Percentiles rank a stretch among this genome's conserved stretches.
Conservation (phyloP, 1,140 invertebrate genomes). For the Holotrichia oblita region DNA sequence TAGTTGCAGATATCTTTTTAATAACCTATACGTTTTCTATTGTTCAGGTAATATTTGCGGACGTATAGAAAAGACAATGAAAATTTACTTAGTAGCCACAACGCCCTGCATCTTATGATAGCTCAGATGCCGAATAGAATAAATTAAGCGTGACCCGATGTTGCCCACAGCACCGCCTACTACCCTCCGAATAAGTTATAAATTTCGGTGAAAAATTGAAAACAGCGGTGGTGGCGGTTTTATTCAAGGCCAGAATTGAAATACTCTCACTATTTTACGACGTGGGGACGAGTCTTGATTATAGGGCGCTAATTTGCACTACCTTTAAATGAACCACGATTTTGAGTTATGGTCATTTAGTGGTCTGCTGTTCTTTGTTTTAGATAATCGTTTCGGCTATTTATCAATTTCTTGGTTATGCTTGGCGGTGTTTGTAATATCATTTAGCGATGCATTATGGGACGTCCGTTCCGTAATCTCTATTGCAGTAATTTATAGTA, state of each 20-base stretch:
- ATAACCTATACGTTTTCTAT: slow-evolving; percentile 8
- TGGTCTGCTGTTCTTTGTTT: slow-evolving; percentile 31
- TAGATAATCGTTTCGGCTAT: slow-evolving; percentile 1
- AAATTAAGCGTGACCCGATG: slow-evolving; percentile 51
- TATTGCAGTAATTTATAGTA: not conserved
- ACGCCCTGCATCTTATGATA: not conserved
- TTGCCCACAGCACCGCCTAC: slow-evolving; percentile 51
- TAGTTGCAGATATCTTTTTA: slow-evolving; percentile 34
- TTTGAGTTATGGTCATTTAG: slow-evolving; percentile 44
- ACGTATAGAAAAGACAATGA: slow-evolving; percentile 32
- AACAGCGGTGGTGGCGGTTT: slow-evolving; percentile 44
- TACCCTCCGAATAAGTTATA: slow-evolving; percentile 54
- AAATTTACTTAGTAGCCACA: slow-evolving; percentile 20
- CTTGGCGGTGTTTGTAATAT: not conserved
- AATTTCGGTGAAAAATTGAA: slow-evolving; percentile 55
- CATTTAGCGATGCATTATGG: slow-evolving; percentile 29
- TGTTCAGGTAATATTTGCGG: too few relatives aligned
- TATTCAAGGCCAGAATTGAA: slow-evolving; percentile 48
- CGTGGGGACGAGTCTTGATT: slow-evolving; percentile 53
- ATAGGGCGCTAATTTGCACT: slow-evolving; percentile 55
- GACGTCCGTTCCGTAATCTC: not conserved
- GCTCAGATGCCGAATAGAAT: slow-evolving; percentile 18
- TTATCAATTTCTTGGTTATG: not conserved
- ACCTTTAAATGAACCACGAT: slow-evolving; percentile 40
- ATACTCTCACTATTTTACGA: slow-evolving; percentile 54